Conservation (phyloP, 2,113 vertebrate species). For the Marcusenius ussheri region DNA sequence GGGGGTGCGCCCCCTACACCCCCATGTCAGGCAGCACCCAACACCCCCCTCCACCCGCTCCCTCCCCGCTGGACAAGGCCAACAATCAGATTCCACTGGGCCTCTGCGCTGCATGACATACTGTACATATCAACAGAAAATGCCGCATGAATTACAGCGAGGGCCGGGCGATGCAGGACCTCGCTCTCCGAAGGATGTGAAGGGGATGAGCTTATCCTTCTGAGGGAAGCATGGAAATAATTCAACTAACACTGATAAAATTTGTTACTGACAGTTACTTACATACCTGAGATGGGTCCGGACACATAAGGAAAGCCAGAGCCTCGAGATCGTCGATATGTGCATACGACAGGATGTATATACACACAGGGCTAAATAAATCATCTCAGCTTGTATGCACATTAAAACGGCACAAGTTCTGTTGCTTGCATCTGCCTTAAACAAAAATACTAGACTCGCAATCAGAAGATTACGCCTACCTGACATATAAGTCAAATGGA, state of each 20-base stretch:
- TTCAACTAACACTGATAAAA: background rate
- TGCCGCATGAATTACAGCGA: background rate
- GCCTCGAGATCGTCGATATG: background rate
- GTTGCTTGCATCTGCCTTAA: background rate
- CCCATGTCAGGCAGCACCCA: background rate
- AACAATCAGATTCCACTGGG: background rate
- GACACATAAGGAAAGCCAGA: background rate
- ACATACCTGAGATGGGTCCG: background rate
- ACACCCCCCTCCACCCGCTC: background rate
- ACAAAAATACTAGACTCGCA: background rate
- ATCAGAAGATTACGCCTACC: no score
- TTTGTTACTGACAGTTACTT: constrained; percentile 7
- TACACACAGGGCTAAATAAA: background rate
- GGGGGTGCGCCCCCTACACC: background rate
- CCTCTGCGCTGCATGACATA: background rate
- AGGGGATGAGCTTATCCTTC: background rate
- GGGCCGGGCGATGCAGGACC: background rate
- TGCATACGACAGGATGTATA: background rate
- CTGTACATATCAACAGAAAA: constrained; percentile 28
- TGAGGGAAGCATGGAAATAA: background rate
- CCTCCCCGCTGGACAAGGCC: background rate
- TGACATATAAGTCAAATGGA: background rate
- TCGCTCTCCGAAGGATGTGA: background rate
- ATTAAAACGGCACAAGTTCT: background rate
- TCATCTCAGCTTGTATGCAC: background rate